phyloP scores from a whole-genome alignment of 2,797 vertebrate genomes.

The Bovichtus variegatus region DNA sequence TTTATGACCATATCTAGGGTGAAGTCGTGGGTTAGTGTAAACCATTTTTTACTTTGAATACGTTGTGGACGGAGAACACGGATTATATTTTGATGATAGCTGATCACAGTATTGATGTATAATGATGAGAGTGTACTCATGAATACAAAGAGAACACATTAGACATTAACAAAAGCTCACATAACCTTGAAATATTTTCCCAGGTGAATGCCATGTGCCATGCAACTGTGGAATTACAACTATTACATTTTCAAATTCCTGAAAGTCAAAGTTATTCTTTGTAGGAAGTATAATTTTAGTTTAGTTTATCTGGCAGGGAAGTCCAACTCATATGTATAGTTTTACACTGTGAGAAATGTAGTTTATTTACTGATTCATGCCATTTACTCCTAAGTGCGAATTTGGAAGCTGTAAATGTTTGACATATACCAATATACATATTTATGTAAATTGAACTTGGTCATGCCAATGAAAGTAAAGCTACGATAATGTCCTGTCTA shows the following conservation, averaged over 20 bases:
- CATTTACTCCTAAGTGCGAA: conserved; percentile 61
- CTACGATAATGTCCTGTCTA: conserved; percentile 78
- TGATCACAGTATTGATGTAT: no score
- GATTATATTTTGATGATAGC: no score
- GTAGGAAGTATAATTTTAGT: conserved; percentile 28
- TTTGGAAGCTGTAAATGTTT: conserved; percentile 67
- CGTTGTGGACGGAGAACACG: no score
- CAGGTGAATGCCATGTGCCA: neutral
- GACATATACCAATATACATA: conserved; percentile 65
- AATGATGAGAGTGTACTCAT: no score
- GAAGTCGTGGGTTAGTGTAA: no score
- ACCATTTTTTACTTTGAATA: no score
- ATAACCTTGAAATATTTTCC: conserved; percentile 6
- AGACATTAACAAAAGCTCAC: neutral
- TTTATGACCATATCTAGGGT: no score
- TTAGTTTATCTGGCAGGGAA: conserved; percentile 12
- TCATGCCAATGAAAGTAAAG: conserved; percentile 69
- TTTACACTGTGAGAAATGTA: conserved; percentile 41
- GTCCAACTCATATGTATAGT: conserved; percentile 17
- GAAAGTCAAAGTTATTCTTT: conserved; percentile 22
- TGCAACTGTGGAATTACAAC: conserved; percentile 25
- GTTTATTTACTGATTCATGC: conserved; percentile 60
- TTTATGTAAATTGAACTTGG: conserved; percentile 62
- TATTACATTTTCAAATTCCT: conserved; percentile 25
- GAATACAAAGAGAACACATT: neutral